These are phyloP conservation scores for Laticauda laticaudata DNA, from an alignment of 2,113 vertebrate species.

Conservation along the genomic window DNA sequence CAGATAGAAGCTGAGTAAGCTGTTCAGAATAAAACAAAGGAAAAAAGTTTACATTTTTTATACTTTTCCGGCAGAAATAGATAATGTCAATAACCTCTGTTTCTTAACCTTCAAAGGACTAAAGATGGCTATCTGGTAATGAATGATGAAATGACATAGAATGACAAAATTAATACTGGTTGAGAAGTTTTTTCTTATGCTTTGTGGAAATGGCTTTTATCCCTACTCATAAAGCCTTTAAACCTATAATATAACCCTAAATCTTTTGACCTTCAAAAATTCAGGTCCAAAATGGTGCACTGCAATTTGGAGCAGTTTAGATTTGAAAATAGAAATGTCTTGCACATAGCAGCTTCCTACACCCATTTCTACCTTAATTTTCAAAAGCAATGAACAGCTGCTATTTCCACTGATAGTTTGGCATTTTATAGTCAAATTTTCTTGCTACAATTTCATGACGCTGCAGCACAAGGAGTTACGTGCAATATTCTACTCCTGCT, in stretches of 20 bases:
- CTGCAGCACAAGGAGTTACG: not conserved
- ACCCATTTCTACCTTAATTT: not conserved
- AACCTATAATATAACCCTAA: not conserved
- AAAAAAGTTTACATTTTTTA: not conserved
- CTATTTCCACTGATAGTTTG: not conserved
- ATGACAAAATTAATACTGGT: not conserved
- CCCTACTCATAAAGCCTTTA: not conserved
- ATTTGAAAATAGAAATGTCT: not conserved
- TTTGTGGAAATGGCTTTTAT: not conserved
- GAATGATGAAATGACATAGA: not conserved
- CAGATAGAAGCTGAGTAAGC: not conserved
- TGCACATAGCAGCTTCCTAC: not conserved
- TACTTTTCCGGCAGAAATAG: not conserved
- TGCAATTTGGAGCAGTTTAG: not conserved
- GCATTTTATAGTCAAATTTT: not conserved
- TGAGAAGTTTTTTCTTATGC: not conserved
- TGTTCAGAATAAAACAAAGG: not conserved
- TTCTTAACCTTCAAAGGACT: not conserved
- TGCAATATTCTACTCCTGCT: not conserved
- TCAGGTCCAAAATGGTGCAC: not conserved
- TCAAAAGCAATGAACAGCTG: not conserved
- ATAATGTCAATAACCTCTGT: not conserved
- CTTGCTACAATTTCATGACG: not conserved
- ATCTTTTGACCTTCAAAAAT: not conserved
- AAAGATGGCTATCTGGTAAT: not conserved